Evolutionary conservation across 2,113 vertebrate genomes (phyloP).

Genomic region (Bostrychus sinensis): DNA sequence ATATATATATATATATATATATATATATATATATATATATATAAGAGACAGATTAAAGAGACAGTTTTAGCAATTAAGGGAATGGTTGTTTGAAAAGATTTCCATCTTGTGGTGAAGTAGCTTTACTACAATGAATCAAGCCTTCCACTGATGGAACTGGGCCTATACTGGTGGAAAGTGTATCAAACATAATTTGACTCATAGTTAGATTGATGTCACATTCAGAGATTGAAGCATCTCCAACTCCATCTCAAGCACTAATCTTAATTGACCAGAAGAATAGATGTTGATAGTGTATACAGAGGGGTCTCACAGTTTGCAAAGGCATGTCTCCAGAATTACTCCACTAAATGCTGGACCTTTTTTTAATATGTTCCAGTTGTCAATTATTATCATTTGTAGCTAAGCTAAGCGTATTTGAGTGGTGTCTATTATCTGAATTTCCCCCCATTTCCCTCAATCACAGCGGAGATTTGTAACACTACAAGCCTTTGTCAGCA

Average conservation of each 20-base stretch:
- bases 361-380: neutral
- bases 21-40: too few species aligned
- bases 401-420: slow-evolving; percentile 1
- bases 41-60: too few species aligned
- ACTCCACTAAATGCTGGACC: neutral
- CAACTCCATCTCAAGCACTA: neutral
- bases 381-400: neutral
- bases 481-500: slow-evolving; percentile 47
- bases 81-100: neutral
- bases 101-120: slow-evolving; percentile 33
- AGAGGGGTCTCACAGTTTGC: neutral
- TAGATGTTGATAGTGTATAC: neutral
- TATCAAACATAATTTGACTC: neutral
- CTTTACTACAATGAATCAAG: slow-evolving; percentile 29
- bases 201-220: neutral
- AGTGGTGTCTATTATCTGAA: neutral
- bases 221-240: neutral
- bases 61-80: neutral
- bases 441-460: slow-evolving; percentile 11
- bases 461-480: slow-evolving; percentile 29
- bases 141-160: too few species aligned
- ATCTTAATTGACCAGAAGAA: neutral
- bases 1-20: too few species aligned
- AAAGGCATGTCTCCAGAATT: neutral
- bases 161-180: neutral